phyloP scores from a whole-genome alignment of 2,797 vertebrate species.

The Danionella dracula region DNA sequence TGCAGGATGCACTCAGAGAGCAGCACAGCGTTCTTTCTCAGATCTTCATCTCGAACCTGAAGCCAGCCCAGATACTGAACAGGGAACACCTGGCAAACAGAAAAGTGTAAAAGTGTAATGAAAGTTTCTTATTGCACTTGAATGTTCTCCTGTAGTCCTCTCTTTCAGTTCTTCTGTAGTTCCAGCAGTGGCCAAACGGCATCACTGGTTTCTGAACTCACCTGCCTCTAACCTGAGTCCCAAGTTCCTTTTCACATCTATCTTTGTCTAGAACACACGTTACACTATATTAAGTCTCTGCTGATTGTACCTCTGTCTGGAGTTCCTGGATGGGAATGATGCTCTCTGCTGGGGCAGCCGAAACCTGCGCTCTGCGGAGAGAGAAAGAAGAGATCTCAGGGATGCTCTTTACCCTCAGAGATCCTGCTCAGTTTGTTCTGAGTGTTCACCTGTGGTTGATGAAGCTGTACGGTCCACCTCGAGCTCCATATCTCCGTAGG shows the following conservation, averaged over 20 bases:
- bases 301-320: slow-evolving; percentile 89
- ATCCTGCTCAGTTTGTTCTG: too few species aligned
- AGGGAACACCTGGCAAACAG: slow-evolving; percentile 77
- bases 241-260: too few species aligned
- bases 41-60: slow-evolving; percentile 91
- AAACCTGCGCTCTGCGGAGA: slow-evolving; percentile 69
- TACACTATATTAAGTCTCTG: too few species aligned
- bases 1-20: slow-evolving; percentile 95
- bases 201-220: background rate
- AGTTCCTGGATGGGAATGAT: slow-evolving; percentile 87
- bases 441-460: slow-evolving; percentile 38
- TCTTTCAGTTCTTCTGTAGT: background rate
- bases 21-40: slow-evolving; percentile 84
- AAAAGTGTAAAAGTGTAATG: background rate
- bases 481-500: slow-evolving; percentile 17
- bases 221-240: too few species aligned
- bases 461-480: slow-evolving; percentile 42
- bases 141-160: too few species aligned
- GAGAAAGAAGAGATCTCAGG: slow-evolving; percentile 4
- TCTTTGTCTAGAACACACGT: too few species aligned
- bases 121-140: too few species aligned
- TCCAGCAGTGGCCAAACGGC: background rate
- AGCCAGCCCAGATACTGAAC: slow-evolving; percentile 95
- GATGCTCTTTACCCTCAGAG: background rate
- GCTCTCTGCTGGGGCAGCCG: slow-evolving; percentile 66